Conservation (phyloP, 23 tunicate genomes). For the Ciona savignyi region DNA sequence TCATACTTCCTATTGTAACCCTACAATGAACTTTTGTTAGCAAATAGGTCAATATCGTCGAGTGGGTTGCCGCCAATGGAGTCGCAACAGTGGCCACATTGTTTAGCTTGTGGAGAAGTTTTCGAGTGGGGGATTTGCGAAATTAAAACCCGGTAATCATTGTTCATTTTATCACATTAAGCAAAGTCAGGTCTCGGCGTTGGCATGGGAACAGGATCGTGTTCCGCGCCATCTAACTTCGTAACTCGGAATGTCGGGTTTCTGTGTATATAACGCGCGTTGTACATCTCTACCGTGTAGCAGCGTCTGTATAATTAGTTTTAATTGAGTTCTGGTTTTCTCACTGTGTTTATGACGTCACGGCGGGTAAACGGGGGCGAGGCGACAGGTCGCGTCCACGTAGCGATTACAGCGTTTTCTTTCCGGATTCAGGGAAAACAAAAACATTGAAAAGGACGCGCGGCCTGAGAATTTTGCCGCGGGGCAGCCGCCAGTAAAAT, state of each 20-base stretch:
- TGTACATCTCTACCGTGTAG: background rate
- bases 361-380: background rate
- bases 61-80: background rate
- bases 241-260: background rate
- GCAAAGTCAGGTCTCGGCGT: background rate
- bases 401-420: conserved; percentile 1
- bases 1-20: background rate
- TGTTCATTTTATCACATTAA: background rate
- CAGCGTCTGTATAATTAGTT: background rate
- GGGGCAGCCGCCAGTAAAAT: background rate
- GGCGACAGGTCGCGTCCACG: conserved; percentile 1
- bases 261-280: background rate
- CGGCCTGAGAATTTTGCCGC: background rate
- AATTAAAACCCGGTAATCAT: no score
- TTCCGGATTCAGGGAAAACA: background rate
- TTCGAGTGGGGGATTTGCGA: background rate
- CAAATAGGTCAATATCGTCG: background rate
- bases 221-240: background rate
- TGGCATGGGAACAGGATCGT: background rate
- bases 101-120: background rate
- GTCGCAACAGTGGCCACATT: background rate
- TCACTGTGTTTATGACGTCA: background rate
- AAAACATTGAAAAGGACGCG: background rate
- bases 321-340: background rate
- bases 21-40: background rate